phyloP scores from a whole-genome alignment of 2,888 invertebrate species.

The Ochropacha duplaris region DNA sequence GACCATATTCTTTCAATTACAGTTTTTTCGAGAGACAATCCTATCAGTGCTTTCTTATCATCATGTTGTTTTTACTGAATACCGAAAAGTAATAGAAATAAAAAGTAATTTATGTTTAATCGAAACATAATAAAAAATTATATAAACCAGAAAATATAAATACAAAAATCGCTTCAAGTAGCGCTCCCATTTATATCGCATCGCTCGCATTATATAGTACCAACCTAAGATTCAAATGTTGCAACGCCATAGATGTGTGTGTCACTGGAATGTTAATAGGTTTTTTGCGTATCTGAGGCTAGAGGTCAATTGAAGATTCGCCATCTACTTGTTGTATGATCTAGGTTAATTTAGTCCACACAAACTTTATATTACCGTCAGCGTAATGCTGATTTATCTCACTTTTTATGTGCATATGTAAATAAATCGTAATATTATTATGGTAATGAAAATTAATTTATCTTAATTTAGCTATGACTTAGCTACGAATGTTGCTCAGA shows the following conservation, averaged over 20 bases:
- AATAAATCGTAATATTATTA: neutral
- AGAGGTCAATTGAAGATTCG: slow-evolving; percentile 18
- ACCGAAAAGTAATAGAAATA: too few relatives aligned
- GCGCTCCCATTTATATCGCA: neutral
- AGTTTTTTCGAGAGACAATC: too few relatives aligned
- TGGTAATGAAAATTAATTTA: neutral
- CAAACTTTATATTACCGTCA: neutral
- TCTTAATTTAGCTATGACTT: neutral
- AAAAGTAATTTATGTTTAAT: too few relatives aligned
- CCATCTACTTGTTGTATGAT: slow-evolving; percentile 13
- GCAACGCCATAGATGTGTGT: slow-evolving; percentile 19
- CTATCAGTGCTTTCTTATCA: too few relatives aligned
- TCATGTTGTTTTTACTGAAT: too few relatives aligned
- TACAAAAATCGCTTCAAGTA: neutral
- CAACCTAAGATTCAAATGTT: slow-evolving; percentile 20
- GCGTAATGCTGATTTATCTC: neutral
- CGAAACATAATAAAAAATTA: neutral
- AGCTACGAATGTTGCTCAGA: neutral
- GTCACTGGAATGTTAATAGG: slow-evolving; percentile 26
- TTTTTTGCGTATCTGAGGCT: slow-evolving; percentile 10
- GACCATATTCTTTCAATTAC: too few relatives aligned
- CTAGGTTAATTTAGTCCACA: slow-evolving; percentile 10
- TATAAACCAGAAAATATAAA: neutral
- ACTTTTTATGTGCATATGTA: neutral
- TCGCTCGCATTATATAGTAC: neutral